Evolutionary conservation across 2,113 vertebrate genomes (phyloP), one percentile per base, ranked within the genome.

Genomic region (Peromyscus californicus): DNA sequence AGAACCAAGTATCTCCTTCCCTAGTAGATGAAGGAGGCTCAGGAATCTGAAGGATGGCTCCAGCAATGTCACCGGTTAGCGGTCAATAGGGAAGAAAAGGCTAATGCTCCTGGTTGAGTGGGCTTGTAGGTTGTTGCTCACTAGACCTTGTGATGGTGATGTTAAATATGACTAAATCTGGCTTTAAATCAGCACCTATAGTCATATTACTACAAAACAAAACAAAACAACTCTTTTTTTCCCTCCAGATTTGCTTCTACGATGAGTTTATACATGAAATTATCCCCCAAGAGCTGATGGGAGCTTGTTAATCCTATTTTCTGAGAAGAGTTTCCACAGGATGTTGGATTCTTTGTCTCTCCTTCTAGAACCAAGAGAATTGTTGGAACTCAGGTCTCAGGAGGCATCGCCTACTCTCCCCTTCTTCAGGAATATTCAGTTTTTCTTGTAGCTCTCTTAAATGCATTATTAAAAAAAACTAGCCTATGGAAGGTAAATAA

Each of bases 181-280:
- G 36, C 57, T 94, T 87, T 51, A 78, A 21, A 57, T 42, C 57
- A 48, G 39, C 39, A 45, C 45, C 76, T 42, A 91, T 70, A 57
- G 19, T 19, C 75, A 54, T 39, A 57, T 5, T 6, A 74, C 54
- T 51, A 19, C 65, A 31, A 59, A 74, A 63, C 48, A 39, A 59
- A 29, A 63, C 26, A 45, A 67, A 42, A 45, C 5, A 8, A 61
- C 31, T 31, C 22, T 15, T 26, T 90, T 11, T 65, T 12, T 76
- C 91, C 93, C 61, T 72, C 29, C 69, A 51, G 45, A n/a, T 94
- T 85, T 79, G 39, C 48, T 79, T 83, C 59, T 92, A 86, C 78
- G 75, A 94, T 80, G 83, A 90, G 22, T 11, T 87, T 61, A 72
- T 36, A 51, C 78, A 65, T 59, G 39, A 69, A 92, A 90, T 75